Percentiles rank a stretch among this genome's conserved stretches.
phyloP scores from a whole-genome alignment of 2,888 invertebrate genomes.

The Tribolium freemani region DNA sequence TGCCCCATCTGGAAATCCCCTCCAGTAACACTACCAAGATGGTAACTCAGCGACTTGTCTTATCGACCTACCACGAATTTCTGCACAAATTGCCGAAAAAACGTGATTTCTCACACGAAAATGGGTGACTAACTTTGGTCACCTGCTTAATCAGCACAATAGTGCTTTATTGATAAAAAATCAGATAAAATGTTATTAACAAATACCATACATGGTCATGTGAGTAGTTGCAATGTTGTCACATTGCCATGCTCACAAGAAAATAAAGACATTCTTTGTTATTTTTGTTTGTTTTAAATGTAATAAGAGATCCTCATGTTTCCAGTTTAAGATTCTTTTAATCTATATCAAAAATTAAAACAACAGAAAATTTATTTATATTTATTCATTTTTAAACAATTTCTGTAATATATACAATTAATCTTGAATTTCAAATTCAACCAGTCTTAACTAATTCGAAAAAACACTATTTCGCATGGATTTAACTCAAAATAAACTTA shows the following conservation, averaged over 20 bases:
- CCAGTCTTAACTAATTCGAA: no score
- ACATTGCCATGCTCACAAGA: neutral
- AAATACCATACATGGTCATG: neutral
- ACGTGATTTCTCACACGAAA: neutral
- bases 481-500: no score
- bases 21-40: neutral
- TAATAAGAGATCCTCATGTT: neutral
- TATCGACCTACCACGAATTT: slow-evolving; percentile 2
- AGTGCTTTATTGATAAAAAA: neutral
- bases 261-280: neutral
- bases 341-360: neutral
- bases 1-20: slow-evolving; percentile 6
- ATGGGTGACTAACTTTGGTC: neutral
- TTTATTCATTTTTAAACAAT: neutral
- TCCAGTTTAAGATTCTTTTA: neutral
- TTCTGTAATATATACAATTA: neutral
- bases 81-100: neutral
- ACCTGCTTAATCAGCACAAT: neutral
- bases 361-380: neutral
- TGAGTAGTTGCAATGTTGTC: neutral
- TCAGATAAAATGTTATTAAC: neutral
- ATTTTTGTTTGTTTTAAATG: neutral
- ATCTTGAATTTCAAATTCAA: neutral
- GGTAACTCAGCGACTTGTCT: neutral
- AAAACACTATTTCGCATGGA: no score